Evolutionary conservation across 2,113 vertebrate species (phyloP).

Genomic region (Nothoprocta perdicaria): DNA sequence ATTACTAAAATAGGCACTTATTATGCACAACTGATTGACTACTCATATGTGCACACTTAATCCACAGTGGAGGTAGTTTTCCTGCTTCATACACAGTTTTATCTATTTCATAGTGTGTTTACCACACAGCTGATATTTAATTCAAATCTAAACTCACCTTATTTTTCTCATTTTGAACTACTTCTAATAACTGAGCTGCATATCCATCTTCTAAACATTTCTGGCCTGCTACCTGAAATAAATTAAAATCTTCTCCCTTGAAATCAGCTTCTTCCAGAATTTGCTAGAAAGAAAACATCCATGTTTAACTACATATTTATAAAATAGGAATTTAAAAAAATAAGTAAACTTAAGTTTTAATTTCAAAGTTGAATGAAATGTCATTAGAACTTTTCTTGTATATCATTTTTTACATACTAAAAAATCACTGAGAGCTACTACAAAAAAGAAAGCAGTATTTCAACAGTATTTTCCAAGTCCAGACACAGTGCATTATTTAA

Average conservation of each 20-base stretch:
- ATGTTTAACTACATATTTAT: not conserved
- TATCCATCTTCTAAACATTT: slow-evolving; percentile 91
- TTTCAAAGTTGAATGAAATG: not conserved
- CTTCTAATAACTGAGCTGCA: slow-evolving; percentile 85
- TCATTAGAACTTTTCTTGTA: not conserved
- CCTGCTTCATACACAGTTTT: not conserved
- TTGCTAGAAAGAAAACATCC: slow-evolving; percentile 79
- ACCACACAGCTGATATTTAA: not conserved
- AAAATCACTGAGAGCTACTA: not conserved
- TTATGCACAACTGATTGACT: not conserved
- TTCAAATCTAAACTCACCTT: slow-evolving; percentile 78
- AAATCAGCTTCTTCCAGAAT: slow-evolving; percentile 85
- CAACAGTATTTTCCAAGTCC: not conserved
- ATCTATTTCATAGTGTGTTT: not conserved
- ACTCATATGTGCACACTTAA: not conserved
- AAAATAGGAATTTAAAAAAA: not conserved
- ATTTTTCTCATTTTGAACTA: slow-evolving; percentile 92
- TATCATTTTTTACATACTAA: not conserved
- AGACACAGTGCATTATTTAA: not conserved
- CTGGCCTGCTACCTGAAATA: slow-evolving; percentile 86
- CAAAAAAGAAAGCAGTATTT: not conserved
- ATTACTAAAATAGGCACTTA: not conserved
- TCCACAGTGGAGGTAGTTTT: not conserved
- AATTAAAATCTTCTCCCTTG: slow-evolving; percentile 87
- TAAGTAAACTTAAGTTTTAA: not conserved